Evolutionary conservation across 1,140 invertebrate species (phyloP).

Genomic region (Temnothorax curvispinosus): DNA sequence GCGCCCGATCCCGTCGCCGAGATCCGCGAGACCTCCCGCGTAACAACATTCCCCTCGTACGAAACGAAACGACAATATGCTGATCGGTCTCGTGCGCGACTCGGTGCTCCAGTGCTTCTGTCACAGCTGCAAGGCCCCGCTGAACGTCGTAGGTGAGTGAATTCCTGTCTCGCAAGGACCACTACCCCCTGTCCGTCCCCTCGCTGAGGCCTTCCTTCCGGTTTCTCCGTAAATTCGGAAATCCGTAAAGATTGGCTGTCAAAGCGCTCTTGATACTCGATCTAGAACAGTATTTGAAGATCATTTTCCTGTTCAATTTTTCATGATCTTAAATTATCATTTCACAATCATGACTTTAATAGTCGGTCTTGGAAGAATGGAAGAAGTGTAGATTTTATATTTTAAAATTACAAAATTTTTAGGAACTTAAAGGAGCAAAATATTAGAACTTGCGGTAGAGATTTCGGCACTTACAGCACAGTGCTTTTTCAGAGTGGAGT

Average conservation of each 20-base stretch:
- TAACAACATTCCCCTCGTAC: conserved; percentile 79
- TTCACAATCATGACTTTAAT: not conserved
- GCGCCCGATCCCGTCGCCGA: conserved; percentile 5
- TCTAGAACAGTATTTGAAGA: not conserved
- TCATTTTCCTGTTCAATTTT: not conserved
- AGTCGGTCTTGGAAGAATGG: not conserved
- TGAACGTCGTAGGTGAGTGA: conserved; percentile 90
- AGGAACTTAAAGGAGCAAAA: not conserved
- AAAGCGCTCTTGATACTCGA: not conserved
- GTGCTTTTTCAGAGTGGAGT: not conserved
- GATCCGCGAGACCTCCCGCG: conserved; percentile 4
- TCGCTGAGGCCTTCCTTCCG: not conserved
- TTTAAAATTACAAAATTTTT: not conserved
- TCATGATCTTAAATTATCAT: not conserved
- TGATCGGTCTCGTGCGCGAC: conserved; percentile 94
- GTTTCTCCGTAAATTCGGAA: not conserved
- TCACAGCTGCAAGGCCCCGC: conserved; percentile 93
- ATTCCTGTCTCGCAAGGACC: not conserved
- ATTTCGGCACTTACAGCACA: not conserved
- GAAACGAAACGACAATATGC: conserved; percentile 86
- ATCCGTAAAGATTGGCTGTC: not conserved
- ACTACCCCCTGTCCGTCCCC: not conserved
- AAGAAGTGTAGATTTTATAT: not conserved
- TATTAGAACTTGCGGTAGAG: not conserved
- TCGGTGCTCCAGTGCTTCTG: conserved; percentile 96